Conservation (phyloP, 2,113 vertebrate species). For the Circaetus cinerascens region DNA sequence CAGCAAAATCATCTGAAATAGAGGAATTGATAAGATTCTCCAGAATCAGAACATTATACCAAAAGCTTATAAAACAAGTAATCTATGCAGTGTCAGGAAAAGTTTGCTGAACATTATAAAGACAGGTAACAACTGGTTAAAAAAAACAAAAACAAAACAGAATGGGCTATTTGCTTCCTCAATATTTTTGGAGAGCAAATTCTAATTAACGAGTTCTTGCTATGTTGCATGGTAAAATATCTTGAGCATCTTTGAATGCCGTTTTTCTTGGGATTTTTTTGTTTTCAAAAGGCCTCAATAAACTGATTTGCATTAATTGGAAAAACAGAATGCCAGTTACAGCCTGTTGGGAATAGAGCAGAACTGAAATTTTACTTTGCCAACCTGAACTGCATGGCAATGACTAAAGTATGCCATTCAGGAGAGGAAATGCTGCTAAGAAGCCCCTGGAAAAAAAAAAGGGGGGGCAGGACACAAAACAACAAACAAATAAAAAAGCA, state of each 20-base stretch:
- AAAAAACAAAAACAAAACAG: background rate
- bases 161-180: background rate
- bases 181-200: background rate
- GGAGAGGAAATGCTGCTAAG: background rate
- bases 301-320: conserved; percentile 11
- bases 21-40: background rate
- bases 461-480: background rate
- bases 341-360: background rate
- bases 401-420: background rate
- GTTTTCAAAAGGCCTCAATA: background rate
- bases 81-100: background rate
- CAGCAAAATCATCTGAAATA: background rate
- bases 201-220: background rate
- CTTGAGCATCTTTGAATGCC: background rate
- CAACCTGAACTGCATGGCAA: background rate
- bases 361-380: conserved; percentile 3
- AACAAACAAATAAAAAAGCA: background rate
- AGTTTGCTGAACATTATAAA: background rate
- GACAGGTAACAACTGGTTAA: background rate
- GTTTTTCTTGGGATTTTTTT: background rate
- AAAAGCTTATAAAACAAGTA: background rate
- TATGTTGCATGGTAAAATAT: background rate
- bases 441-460: background rate
- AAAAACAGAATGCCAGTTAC: background rate
- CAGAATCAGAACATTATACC: background rate